These are phyloP conservation scores for Meles meles DNA, from an alignment of 2,113 vertebrate species.

Conservation along the genomic window DNA sequence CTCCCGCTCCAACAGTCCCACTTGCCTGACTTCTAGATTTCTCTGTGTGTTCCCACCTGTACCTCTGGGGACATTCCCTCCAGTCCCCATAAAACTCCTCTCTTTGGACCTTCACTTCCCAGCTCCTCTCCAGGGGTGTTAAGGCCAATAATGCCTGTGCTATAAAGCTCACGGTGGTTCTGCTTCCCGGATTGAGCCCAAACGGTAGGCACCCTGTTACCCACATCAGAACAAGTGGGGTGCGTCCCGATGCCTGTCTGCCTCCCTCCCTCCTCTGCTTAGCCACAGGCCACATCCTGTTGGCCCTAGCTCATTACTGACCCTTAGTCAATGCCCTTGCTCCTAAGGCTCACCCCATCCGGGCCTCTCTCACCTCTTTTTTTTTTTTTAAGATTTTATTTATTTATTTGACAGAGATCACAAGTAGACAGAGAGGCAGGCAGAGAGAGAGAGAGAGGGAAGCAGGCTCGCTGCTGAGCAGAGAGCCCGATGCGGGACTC, in stretches of 20 bases:
- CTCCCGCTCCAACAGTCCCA: not conserved
- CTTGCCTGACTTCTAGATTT: not conserved
- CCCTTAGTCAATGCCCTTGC: not conserved
- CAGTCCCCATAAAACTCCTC: too few relatives aligned
- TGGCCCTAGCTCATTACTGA: not conserved
- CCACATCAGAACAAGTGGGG: not conserved
- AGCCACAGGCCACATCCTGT: not conserved
- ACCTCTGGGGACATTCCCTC: not conserved
- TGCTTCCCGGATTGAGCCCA: not conserved
- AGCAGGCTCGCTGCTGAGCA: too few relatives aligned
- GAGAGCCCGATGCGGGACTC: too few relatives aligned
- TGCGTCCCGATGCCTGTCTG: too few relatives aligned
- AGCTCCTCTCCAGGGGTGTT: not conserved
- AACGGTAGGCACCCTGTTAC: not conserved
- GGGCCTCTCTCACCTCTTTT: not conserved
- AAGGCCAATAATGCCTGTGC: not conserved
- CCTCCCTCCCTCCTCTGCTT: not conserved
- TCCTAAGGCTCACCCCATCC: not conserved
- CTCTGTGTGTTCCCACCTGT: not conserved
- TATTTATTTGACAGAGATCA: too few relatives aligned
- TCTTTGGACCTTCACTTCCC: not conserved
- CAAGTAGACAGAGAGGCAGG: too few relatives aligned
- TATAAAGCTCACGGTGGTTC: rapidly evolving
- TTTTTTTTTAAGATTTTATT: too few relatives aligned
- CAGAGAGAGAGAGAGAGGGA: too few relatives aligned